phyloP scores from a whole-genome alignment of 2,888 invertebrate species.

The Drosophila pseudotalamancana region DNA sequence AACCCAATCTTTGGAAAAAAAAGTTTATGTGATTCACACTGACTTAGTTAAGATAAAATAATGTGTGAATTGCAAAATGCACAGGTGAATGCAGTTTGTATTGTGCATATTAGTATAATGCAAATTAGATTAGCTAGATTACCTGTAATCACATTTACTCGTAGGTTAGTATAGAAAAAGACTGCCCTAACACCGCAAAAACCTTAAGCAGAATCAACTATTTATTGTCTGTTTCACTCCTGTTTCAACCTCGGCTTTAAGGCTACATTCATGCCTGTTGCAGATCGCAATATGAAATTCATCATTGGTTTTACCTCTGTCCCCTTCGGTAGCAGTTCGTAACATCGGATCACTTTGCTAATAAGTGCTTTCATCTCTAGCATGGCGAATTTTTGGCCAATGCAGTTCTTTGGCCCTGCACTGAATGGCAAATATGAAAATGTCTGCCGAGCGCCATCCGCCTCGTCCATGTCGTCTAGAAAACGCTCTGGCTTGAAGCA shows the following conservation, averaged over 20 bases:
- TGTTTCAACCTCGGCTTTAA: slow-evolving; percentile 51
- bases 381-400: slow-evolving; percentile 81
- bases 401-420: slow-evolving; percentile 80
- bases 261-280: slow-evolving; percentile 66
- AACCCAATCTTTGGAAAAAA: slow-evolving; percentile 50
- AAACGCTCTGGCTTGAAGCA: slow-evolving; percentile 76
- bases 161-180: not conserved
- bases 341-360: slow-evolving; percentile 70
- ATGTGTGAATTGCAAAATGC: no score
- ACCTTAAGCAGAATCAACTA: no score
- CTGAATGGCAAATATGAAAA: slow-evolving; percentile 79
- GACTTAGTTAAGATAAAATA: no score
- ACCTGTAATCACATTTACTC: not conserved
- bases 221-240: no score
- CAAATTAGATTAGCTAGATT: no score
- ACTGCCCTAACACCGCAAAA: not conserved
- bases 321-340: slow-evolving; percentile 70
- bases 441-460: slow-evolving; percentile 25
- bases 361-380: slow-evolving; percentile 78
- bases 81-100: no score
- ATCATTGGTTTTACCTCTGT: slow-evolving; percentile 59
- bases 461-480: slow-evolving; percentile 84
- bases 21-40: slow-evolving; percentile 52
- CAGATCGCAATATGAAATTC: slow-evolving; percentile 72
- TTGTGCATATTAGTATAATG: no score